Conservation (phyloP, 2,113 vertebrate species). For the Aramus guarauna region DNA sequence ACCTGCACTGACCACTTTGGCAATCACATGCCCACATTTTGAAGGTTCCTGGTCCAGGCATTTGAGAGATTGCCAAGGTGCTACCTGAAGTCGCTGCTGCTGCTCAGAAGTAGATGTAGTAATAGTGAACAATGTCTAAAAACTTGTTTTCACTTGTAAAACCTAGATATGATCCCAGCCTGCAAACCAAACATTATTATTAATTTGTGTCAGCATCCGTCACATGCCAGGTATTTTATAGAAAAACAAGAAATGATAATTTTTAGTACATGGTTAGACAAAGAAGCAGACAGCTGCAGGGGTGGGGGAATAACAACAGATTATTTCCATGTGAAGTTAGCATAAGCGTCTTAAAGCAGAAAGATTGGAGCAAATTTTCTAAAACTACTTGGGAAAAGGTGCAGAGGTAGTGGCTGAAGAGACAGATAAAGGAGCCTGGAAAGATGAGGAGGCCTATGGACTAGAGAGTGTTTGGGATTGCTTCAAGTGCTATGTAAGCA, state of each 20-base stretch:
- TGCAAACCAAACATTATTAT: not conserved
- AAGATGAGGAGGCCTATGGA: not conserved
- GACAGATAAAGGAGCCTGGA: not conserved
- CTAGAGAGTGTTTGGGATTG: not conserved
- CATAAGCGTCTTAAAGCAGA: not conserved
- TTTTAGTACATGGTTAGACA: not conserved
- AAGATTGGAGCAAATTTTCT: not conserved
- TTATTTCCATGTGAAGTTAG: not conserved
- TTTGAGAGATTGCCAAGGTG: not conserved
- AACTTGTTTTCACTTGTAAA: not conserved
- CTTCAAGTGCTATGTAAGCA: not conserved
- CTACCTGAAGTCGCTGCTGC: not conserved
- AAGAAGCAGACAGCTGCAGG: not conserved
- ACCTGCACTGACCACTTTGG: not conserved
- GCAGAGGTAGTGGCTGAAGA: not conserved
- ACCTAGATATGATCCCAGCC: not conserved
- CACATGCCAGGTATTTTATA: not conserved
- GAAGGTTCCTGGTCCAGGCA: not conserved
- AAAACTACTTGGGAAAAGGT: not conserved
- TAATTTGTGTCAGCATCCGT: not conserved
- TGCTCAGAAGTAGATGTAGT: not conserved
- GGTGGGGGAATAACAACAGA: not conserved
- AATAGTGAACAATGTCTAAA: not conserved
- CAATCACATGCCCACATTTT: not conserved
- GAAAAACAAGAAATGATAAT: not conserved